These are phyloP conservation scores for Salvator merianae DNA, from an alignment of 2,113 vertebrate species.

Conservation along the genomic window DNA sequence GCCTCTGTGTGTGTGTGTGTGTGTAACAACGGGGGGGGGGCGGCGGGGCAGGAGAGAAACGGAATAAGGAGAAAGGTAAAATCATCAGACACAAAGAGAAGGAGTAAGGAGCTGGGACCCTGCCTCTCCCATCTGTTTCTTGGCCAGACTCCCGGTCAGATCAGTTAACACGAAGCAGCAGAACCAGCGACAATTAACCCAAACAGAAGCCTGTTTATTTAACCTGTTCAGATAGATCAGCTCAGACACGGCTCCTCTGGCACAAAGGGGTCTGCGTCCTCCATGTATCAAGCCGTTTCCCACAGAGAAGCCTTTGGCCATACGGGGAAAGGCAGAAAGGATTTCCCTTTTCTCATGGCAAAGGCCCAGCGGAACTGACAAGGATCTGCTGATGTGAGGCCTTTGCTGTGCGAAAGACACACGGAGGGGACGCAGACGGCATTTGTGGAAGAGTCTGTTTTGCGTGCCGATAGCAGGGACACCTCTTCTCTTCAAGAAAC, in stretches of 20 bases:
- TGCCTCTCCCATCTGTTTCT: conserved; percentile 87
- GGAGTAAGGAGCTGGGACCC: conserved; percentile 61
- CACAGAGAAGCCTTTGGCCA: conserved; percentile 55
- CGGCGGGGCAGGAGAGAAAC: conserved; percentile 23
- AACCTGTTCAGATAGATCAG: conserved; percentile 89
- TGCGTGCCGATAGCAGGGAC: neutral
- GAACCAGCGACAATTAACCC: conserved; percentile 93
- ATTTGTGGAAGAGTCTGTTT: too few species aligned
- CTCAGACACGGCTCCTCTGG: conserved; percentile 53
- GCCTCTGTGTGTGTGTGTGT: conserved; percentile 32
- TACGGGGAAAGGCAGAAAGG: conserved; percentile 58
- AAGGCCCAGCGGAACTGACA: rapidly evolving
- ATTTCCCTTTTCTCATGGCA: neutral
- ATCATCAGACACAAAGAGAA: neutral
- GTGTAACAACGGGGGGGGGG: conserved; percentile 55
- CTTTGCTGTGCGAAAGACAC: too few species aligned
- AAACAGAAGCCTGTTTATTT: conserved; percentile 88
- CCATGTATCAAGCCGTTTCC: conserved; percentile 36
- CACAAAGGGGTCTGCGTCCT: conserved; percentile 49
- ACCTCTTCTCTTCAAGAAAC: too few species aligned
- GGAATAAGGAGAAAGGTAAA: conserved; percentile 19
- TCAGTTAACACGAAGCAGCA: conserved; percentile 79
- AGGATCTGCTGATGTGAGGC: neutral
- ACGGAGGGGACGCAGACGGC: too few species aligned
- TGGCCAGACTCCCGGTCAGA: conserved; percentile 81